Evolutionary conservation across 2,888 invertebrate species (phyloP).

Genomic region (Ochropleura leucogaster): DNA sequence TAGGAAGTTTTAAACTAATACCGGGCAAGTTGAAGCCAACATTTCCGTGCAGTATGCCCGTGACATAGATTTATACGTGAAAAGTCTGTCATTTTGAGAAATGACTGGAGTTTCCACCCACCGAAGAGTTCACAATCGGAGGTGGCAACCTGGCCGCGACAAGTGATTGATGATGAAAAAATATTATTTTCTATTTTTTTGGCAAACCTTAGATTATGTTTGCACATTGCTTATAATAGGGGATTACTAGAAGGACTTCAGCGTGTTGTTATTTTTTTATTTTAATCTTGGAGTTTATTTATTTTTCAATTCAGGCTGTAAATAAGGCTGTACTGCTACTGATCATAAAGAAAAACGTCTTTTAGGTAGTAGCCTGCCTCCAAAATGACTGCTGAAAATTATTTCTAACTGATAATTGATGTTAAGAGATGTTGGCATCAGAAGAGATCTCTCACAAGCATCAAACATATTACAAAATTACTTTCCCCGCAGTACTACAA

Average conservation of each 20-base stretch:
- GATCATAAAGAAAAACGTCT: not conserved
- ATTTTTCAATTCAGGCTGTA: too few relatives aligned
- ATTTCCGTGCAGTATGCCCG: slow-evolving; percentile 68
- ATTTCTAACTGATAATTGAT: too few relatives aligned
- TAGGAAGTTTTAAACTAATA: slow-evolving; percentile 66
- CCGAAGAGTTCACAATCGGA: slow-evolving; percentile 76
- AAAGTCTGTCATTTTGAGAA: slow-evolving; percentile 82
- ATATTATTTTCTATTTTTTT: slow-evolving; percentile 53
- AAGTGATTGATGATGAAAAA: slow-evolving; percentile 74
- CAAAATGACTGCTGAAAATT: too few relatives aligned
- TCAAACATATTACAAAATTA: not conserved
- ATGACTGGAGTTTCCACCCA: slow-evolving; percentile 78
- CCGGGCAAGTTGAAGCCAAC: slow-evolving; percentile 58
- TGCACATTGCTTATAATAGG: slow-evolving; percentile 11
- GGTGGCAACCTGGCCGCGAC: slow-evolving; percentile 74
- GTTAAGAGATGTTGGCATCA: too few relatives aligned
- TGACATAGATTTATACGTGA: slow-evolving; percentile 78
- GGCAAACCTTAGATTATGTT: slow-evolving; percentile 28
- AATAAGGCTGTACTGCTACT: not conserved
- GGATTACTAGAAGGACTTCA: not conserved
- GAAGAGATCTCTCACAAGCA: not conserved
- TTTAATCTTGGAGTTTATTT: not conserved
- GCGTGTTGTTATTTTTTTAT: not conserved
- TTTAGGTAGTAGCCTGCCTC: not conserved
- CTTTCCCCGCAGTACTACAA: not conserved